Conservation (phyloP, 2,797 vertebrate genomes). For the Salmo trutta region DNA sequence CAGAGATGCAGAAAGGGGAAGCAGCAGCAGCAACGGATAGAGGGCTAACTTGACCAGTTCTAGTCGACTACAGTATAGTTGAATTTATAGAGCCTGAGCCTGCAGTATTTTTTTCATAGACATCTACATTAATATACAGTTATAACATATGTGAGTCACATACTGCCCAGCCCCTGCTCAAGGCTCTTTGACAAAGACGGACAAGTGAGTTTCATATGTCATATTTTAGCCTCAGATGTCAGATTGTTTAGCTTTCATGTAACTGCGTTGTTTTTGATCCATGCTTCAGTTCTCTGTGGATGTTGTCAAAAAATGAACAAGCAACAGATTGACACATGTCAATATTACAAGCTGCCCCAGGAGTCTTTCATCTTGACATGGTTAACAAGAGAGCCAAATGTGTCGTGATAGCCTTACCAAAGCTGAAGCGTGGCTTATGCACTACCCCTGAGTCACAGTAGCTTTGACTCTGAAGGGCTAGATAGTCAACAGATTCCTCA, state of each 20-base stretch:
- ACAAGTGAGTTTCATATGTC: not conserved
- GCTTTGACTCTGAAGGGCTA: constrained; percentile 37
- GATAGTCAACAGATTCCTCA: constrained; percentile 27
- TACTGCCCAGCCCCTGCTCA: not conserved
- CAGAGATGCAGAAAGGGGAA: constrained; percentile 65
- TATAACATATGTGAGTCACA: constrained; percentile 11
- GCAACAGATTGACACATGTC: not conserved
- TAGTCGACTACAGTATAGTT: constrained; percentile 1
- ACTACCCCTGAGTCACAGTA: constrained; percentile 8
- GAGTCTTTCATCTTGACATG: not conserved
- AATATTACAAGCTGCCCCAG: not conserved
- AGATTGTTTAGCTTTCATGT: not conserved
- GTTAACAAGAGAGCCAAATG: constrained; percentile 2
- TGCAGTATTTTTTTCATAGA: not conserved
- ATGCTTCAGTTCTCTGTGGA: not conserved
- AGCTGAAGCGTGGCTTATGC: not conserved
- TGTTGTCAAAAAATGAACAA: not conserved
- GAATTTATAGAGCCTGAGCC: not conserved
- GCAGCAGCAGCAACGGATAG: constrained; percentile 32
- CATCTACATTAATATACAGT: not conserved
- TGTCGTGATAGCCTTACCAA: constrained; percentile 3
- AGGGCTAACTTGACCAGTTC: constrained; percentile 5
- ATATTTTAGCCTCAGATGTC: not conserved
- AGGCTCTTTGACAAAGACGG: constrained; percentile 2
- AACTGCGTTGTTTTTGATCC: not conserved